Conservation (phyloP, 2,888 invertebrate genomes). For the Cephus sareptanus region DNA sequence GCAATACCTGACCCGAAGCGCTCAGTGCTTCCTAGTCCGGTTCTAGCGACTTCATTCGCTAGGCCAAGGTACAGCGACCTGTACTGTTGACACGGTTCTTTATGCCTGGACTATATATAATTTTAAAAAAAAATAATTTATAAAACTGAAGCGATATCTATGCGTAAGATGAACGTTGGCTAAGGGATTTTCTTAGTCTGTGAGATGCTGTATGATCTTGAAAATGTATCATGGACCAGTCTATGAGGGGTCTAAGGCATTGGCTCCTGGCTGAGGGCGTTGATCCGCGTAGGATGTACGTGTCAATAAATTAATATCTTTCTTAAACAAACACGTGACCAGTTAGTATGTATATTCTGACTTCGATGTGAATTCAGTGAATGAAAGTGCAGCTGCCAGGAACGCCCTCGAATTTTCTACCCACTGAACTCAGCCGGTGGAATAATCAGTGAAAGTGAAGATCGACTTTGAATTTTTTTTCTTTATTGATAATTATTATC, state of each 20-base stretch:
- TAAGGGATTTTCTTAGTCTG: neutral
- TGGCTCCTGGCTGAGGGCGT: neutral
- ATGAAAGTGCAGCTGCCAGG: neutral
- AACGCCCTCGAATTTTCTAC: neutral
- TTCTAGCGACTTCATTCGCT: neutral
- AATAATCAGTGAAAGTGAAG: neutral
- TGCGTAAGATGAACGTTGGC: neutral
- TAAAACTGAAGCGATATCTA: neutral
- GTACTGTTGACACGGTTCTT: neutral
- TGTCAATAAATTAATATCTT: neutral
- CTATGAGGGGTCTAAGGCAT: neutral
- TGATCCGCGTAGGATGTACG: neutral
- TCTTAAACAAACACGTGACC: neutral
- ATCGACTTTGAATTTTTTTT: neutral
- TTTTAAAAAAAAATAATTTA: neutral
- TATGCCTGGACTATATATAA: neutral
- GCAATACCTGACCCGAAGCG: neutral
- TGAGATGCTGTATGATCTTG: neutral
- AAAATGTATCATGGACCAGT: neutral
- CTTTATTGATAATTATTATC: neutral
- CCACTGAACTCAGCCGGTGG: neutral
- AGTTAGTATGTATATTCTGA: neutral
- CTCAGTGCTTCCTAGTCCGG: neutral
- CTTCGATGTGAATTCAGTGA: neutral
- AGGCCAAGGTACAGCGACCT: neutral